phyloP scores from a whole-genome alignment of 2,888 invertebrate species.

The Synergus gifuensis region DNA sequence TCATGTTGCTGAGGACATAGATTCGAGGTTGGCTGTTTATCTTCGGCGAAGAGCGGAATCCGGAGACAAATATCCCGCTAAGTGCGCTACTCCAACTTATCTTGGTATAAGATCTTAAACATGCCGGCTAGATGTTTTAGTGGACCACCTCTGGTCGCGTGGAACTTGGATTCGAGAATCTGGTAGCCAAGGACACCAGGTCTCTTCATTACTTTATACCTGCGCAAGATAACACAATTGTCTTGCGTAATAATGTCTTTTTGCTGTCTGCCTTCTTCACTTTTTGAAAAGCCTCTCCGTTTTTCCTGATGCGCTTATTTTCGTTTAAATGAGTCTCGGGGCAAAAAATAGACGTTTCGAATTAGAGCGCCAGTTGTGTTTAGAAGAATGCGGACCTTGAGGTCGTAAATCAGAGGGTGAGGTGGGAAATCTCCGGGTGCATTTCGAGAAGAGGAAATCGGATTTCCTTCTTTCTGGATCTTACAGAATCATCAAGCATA shows the following conservation, averaged over 20 bases:
- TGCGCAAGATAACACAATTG: slow-evolving; percentile 57
- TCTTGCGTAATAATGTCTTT: slow-evolving; percentile 64
- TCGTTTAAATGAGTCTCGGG: slow-evolving; percentile 17
- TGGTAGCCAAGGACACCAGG: slow-evolving; percentile 71
- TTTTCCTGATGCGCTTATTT: slow-evolving; percentile 21
- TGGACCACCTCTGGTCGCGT: slow-evolving; percentile 60
- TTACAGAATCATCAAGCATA: not conserved
- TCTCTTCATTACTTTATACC: slow-evolving; percentile 67
- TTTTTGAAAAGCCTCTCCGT: slow-evolving; percentile 43
- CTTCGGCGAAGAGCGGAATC: slow-evolving; percentile 29
- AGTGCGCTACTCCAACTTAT: slow-evolving; percentile 71
- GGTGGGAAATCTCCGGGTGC: not conserved
- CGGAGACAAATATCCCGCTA: slow-evolving; percentile 69
- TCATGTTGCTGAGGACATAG: not conserved
- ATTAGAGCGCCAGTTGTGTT: slow-evolving; percentile 16
- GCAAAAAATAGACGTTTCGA: slow-evolving; percentile 29
- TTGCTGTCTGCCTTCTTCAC: slow-evolving; percentile 35
- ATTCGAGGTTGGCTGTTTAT: slow-evolving; percentile 19
- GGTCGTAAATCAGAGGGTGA: slow-evolving; percentile 6
- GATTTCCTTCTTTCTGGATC: not conserved
- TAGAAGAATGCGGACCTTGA: slow-evolving; percentile 44
- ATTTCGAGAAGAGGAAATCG: slow-evolving; percentile 18
- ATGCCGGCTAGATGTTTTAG: slow-evolving; percentile 57
- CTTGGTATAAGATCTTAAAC: slow-evolving; percentile 69
- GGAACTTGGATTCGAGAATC: slow-evolving; percentile 54